Base-by-base conservation (phyloP, 2,113 vertebrate genomes). In the Phyllopteryx taeniolatus region DNA sequence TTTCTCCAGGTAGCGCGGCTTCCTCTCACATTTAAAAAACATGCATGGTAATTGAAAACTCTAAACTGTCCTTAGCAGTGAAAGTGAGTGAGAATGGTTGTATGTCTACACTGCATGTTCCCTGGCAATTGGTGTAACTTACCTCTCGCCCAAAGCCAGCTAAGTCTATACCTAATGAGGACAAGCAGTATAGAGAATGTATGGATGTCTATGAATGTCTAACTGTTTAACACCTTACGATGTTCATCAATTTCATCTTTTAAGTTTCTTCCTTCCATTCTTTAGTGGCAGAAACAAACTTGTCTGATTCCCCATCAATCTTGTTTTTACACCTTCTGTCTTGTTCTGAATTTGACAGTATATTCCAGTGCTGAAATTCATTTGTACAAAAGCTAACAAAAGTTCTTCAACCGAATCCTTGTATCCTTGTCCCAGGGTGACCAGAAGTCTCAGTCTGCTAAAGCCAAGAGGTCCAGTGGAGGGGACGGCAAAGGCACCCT, bases 401-500 rank as follows among this genome's bases (percentile, higher is more conserved):
- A 65, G 20, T 1, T 78, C 35, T 70, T 42, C 69, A 49, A 35
- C 27, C 60, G 11, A 51, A 31, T 71, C 43, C 17, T 71, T 78
- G 60, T 73, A 44, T 78, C 35, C 65, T 59, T 74, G 64, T 66
- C 8, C 66, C 86, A 94, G 93, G 91, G 86, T 1, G 83, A 84
- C 65, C 92, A 92, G 86, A 94, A 93, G 88, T 89, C 90, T 72
- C 87, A 88, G 57, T 88, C 90, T 19, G 83, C 77, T 83, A 97
- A 96, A 92, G 94, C 92, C 78, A 93, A 96, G 88, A 97, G 95
- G 92, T 94, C 94, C 82, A 89, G 91, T 68, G 91, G 93, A 42
- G 92, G 94, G 83, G 96, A 96, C 39, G 94, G 95, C 85, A 96
- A 97, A 91, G 94, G 96, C 74, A 91, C 95, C 81, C 94, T 99